Evolutionary conservation across 2,113 vertebrate genomes (phyloP).

Genomic region (Pitta sordida): DNA sequence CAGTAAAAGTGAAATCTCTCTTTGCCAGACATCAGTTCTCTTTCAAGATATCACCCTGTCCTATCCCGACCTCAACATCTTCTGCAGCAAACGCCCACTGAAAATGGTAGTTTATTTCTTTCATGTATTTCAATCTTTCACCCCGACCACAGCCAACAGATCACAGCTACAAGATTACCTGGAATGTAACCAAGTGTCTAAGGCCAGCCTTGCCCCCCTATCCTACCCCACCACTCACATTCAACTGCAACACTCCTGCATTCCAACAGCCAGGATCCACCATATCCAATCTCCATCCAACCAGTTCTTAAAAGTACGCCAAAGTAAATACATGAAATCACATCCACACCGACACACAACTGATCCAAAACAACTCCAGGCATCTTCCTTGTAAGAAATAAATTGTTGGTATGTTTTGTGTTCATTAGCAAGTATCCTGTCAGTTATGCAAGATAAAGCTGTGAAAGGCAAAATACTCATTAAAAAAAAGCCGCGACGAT

Average conservation of each 20-base stretch:
- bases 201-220: not conserved
- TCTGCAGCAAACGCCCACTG: not conserved
- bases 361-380: not conserved
- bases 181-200: not conserved
- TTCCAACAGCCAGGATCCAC: not conserved
- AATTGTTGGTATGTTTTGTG: not conserved
- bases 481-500: not conserved
- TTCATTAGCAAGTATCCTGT: not conserved
- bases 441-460: not conserved
- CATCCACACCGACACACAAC: not conserved
- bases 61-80: not conserved
- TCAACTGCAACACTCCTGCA: not conserved
- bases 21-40: not conserved
- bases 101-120: not conserved
- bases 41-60: not conserved
- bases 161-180: not conserved
- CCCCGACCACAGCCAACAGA: not conserved
- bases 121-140: not conserved
- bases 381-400: not conserved
- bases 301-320: not conserved
- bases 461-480: not conserved
- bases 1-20: not conserved
- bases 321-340: not conserved
- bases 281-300: not conserved
- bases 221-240: not conserved